Base-by-base conservation (phyloP, 2,888 invertebrate genomes). In the Eulithis testata region DNA sequence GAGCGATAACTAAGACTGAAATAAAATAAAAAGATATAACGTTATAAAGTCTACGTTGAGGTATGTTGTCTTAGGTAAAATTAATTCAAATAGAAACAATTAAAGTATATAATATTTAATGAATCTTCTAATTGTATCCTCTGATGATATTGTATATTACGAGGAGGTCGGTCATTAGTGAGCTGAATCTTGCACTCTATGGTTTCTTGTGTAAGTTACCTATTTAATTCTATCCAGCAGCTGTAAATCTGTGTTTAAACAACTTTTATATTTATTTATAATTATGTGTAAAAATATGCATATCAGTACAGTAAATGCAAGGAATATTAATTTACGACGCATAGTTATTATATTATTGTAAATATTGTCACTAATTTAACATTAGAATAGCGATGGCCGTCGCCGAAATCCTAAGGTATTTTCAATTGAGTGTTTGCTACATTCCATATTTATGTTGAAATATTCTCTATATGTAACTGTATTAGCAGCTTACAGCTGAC, bases 371-470 rank as follows among this genome's bases (percentile, higher is more conserved):
- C 86, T 91, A 84, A 89, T 91, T 90, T 89, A 89, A 88, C 89
- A 84, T 88, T 90, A 91, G 90, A 87, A 84, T 88, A 88, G 87
- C 78, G 73, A 82, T 86, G 90, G 89, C 88, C 83, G 72, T 81
- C 77, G 89, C 89, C 88, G 82, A 80, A 86, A 86, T 86, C 89
- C 80, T 86, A 89, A 80, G 89, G 89, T 90, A 85, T 86, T 89
- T 89, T 89, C 88, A 87, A 90, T 90, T 89, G 92, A 91, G 91
- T 91, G 92, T 92, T 90, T 89, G 86, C 89, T 93, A 93, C 92
- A 93, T 93, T 92, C 92, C 92, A 93, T 93, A 91, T 92, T 92
- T 92, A 92, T 92, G 92, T 91, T 91, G 91, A 91, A 89, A 89
- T 91, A 89, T 88, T 90, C 82, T 89, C 86, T 83, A 85, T 83